A percentile compares a stretch with the other conserved stretches of the same genome.
phyloP scores from a whole-genome alignment of 2,797 vertebrate genomes.

The Dipus sagitta region DNA sequence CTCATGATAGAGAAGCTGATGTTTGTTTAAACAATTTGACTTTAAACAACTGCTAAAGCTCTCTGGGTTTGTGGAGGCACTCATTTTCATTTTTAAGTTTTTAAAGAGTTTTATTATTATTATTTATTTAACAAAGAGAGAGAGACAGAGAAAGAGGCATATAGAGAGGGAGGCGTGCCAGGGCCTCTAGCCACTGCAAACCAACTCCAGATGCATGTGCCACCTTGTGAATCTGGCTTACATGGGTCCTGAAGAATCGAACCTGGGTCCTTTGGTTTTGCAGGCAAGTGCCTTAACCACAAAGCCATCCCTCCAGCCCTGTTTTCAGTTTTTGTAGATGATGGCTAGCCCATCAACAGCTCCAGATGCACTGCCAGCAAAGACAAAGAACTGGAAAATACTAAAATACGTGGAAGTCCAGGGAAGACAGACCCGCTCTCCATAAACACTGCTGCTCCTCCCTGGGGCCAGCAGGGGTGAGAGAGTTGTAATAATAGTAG shows the following conservation, averaged over 20 bases:
- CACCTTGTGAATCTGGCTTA: no score
- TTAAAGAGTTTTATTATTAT: no score
- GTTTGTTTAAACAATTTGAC: constrained; percentile 75
- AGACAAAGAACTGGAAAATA: constrained; percentile 27
- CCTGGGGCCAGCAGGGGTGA: background rate
- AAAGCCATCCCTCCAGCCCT: no score
- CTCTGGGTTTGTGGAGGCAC: constrained; percentile 51
- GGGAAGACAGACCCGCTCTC: background rate
- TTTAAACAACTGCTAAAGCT: constrained; percentile 73
- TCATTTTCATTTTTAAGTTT: constrained; percentile 57
- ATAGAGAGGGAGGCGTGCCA: no score
- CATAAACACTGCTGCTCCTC: background rate
- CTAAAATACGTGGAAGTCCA: background rate
- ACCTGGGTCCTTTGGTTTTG: no score
- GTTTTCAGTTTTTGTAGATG: constrained; percentile 48
- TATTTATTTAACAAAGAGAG: no score
- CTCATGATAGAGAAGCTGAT: constrained; percentile 66
- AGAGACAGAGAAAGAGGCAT: no score
- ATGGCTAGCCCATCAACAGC: constrained; percentile 19
- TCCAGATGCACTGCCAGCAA: background rate
- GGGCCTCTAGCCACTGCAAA: no score
- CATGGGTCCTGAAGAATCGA: no score
- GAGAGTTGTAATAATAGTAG: background rate
- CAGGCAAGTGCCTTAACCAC: no score
- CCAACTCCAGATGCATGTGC: no score